phyloP scores from a whole-genome alignment of 2,113 vertebrate genomes.

The Glaucomys volans region DNA sequence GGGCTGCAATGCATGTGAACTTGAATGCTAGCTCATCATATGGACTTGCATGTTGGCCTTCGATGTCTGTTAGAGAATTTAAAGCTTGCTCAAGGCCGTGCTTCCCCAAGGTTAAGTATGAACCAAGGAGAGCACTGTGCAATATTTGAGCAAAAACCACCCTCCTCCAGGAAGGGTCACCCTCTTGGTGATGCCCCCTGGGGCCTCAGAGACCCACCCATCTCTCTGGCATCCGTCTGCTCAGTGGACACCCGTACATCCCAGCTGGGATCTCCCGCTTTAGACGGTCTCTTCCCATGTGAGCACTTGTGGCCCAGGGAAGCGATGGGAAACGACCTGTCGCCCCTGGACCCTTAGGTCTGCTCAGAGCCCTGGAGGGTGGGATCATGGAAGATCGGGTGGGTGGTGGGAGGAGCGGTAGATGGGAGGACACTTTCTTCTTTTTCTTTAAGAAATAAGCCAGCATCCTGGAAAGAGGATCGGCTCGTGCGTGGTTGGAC shows the following conservation, averaged over 20 bases:
- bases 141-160: too few species aligned
- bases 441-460: background rate
- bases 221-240: background rate
- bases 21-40: background rate
- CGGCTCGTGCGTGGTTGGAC: background rate
- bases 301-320: background rate
- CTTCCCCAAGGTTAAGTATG: background rate
- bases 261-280: accelerated
- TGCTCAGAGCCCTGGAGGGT: background rate
- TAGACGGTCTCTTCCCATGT: background rate
- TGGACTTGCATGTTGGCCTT: background rate
- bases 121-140: background rate
- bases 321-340: background rate
- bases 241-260: background rate
- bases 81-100: background rate
- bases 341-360: background rate
- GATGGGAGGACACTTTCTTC: background rate
- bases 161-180: background rate
- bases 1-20: too few species aligned
- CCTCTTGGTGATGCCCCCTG: background rate
- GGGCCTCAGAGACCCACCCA: background rate
- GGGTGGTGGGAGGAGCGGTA: background rate
- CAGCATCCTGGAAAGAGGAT: background rate
- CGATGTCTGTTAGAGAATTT: background rate
- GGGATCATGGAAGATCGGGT: background rate